Evolutionary conservation across 2,888 invertebrate species (phyloP), one percentile per base, ranked within the genome.

Genomic region (Tenthredo livida): DNA sequence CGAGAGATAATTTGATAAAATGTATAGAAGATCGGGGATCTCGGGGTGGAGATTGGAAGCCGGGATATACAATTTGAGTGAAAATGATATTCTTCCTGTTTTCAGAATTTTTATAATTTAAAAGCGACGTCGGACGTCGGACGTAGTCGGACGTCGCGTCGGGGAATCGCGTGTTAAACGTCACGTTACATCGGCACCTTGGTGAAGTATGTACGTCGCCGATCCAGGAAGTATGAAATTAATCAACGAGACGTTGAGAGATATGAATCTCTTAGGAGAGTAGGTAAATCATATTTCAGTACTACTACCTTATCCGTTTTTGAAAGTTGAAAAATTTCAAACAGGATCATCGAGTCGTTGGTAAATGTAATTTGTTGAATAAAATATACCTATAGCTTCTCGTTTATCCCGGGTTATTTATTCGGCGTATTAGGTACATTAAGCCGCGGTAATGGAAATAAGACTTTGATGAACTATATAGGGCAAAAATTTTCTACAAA

Each of bases 131-230:
- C n/a, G 54, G 17, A n/a, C 54, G 33, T 33, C 33, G 33, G 33
- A 33, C 33, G 37, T 7, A n/a, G 33, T 33, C 33, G 33, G 33
- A 33, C 33, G 37, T 7, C 6, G 37, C 7, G 54, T 54, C 17
- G 6, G 4, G 1, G 5, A 50, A 17, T 50, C 54, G 61, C 61
- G 61, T 61, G 61, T 61, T 61, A 25, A 25, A 12, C 61, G 61
- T 61, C 21, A 61, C 25, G 61, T 61, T 61, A 61, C 61, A 61
- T 61, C 61, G 61, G 61, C 61, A 61, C 61, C 61, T 61, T 25
- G 61, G 61, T 12, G 61, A 61, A 10, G 25, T 25, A 25, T 25
- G 61, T 61, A 25, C 61, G 61, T 61, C 10, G 10, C 25, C 21
- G 61, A 61, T 25, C 10, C 61, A 61, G 61, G 25, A 61, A 61